These are phyloP conservation scores for Pycnomerus fuliginosus DNA, from an alignment of 2,888 invertebrate species.

Conservation along the genomic window DNA sequence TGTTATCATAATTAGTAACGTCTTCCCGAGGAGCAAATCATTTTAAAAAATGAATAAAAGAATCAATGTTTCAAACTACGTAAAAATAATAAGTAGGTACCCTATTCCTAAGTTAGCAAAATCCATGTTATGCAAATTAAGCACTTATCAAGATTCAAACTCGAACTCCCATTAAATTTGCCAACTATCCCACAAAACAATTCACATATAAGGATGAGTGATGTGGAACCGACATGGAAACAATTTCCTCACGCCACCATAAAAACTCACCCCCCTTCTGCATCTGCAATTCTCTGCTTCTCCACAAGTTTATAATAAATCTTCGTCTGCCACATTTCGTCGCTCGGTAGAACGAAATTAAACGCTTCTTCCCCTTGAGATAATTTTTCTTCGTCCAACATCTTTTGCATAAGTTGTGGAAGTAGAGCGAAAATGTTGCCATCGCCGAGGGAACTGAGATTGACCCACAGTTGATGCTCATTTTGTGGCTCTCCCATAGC, in stretches of 20 bases:
- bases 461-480: conserved; percentile 56
- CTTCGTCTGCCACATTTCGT: conserved; percentile 65
- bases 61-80: too few relatives aligned
- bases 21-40: too few relatives aligned
- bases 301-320: conserved; percentile 69
- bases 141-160: too few relatives aligned
- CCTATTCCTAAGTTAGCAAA: too few relatives aligned
- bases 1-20: too few relatives aligned
- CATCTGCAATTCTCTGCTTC: conserved; percentile 59
- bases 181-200: too few relatives aligned
- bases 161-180: too few relatives aligned
- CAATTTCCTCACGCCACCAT: not conserved
- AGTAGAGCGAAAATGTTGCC: conserved; percentile 66
- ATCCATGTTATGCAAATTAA: too few relatives aligned
- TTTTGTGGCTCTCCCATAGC: conserved; percentile 33
- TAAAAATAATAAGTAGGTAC: too few relatives aligned
- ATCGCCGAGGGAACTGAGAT: conserved; percentile 58
- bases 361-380: conserved; percentile 35
- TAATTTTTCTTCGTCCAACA: conserved; percentile 50
- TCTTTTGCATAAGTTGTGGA: conserved; percentile 63
- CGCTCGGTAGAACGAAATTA: conserved; percentile 65
- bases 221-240: not conserved
- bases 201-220: too few relatives aligned
- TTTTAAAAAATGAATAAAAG: too few relatives aligned
- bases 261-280: conserved; percentile 8